Evolutionary conservation across 2,113 vertebrate genomes (phyloP).

Genomic region (Chionis minor): DNA sequence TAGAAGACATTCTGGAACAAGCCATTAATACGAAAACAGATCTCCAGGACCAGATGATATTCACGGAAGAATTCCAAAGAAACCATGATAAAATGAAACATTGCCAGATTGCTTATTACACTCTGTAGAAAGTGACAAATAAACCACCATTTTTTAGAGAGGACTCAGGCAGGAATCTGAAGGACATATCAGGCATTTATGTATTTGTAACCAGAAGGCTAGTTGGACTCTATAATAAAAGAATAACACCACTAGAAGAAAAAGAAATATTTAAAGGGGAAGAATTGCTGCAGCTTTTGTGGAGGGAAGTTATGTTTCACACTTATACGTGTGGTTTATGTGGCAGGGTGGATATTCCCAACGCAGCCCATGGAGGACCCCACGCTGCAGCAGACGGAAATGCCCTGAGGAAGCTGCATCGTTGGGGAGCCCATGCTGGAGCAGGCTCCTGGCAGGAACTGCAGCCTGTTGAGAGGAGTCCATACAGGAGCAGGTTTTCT

Average conservation of each 20-base stretch:
- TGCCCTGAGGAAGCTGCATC: no score
- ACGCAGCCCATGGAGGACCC: no score
- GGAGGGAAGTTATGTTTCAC: background rate
- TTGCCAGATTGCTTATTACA: background rate
- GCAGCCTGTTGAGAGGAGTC: no score
- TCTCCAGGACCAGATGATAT: background rate
- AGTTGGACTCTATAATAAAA: background rate
- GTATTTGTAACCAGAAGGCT: background rate
- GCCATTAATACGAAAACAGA: background rate
- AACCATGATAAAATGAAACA: background rate
- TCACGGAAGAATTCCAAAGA: background rate
- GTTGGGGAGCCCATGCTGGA: no score
- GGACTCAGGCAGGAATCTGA: background rate
- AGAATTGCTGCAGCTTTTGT: background rate
- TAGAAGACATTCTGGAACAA: background rate
- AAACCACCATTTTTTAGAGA: background rate
- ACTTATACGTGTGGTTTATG: background rate
- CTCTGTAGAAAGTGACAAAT: background rate
- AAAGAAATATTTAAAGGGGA: background rate
- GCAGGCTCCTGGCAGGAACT: no score
- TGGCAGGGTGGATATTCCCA: no score
- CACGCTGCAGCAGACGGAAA: no score
- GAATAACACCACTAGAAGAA: background rate
- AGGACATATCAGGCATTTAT: background rate
- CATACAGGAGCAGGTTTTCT: no score